Evolutionary conservation across 1,140 invertebrate genomes (phyloP), one percentile per base, ranked within the genome.

Genomic region (Heliconius congener): DNA sequence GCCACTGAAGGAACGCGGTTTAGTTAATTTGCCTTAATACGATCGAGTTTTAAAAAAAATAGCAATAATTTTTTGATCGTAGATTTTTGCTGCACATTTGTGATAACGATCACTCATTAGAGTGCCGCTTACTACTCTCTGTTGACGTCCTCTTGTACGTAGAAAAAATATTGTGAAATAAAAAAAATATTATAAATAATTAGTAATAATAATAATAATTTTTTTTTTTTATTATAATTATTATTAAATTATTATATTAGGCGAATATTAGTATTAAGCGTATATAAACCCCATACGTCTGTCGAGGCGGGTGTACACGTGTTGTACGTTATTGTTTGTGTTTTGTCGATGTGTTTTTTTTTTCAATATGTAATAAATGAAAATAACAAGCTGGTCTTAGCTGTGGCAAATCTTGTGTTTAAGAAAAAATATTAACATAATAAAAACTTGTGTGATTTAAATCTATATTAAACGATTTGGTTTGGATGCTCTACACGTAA

Each of bases 11-110:
- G 42, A 71, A 52, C 71, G 74, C 37, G 77, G 71, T 74, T 78
- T 57, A 72, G 74, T 83, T 87, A 11, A 74, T 91, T 92, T 92
- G 90, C 91, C 92, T 93, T 92, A 90, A 88, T 90, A 91, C 87
- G 74, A 86, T 86, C 60, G 77, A 81, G 87, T 90, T 87, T 88
- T 88, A 79, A 88, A 90, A 90, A 92, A 88, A 90, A 92, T 91
- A 94, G 93, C 91, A 94, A 94, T 94, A 94, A 92, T 88, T 85
- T 89, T 87, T 78, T 80, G 74, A 82, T 91, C 77, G 88, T 92
- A 90, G 89, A 84, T 77, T 88, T 84, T 88, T 84, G 87, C 90
- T 90, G 88, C 89, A 94, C 89, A 87, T 86, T 90, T 93, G 90
- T 94, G 92, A 93, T 93, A 93, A 81, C 87, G 73, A 76, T 77